Evolutionary conservation across 2,797 vertebrate genomes (phyloP), one percentile per base, ranked within the genome.

Genomic region (Neosilurus mollespiculum): DNA sequence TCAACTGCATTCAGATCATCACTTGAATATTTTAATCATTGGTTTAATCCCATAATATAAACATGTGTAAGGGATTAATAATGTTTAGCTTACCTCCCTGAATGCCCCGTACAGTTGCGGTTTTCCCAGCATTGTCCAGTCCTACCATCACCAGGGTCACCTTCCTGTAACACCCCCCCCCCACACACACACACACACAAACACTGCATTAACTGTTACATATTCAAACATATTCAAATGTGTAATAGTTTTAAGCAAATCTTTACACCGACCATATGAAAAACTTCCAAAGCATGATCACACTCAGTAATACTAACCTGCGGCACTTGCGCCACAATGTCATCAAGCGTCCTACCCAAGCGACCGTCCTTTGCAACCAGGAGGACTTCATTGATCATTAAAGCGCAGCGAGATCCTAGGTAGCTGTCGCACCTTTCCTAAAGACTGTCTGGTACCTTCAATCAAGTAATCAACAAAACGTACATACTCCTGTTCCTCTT

Each of bases 81-180:
- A 61, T 9, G 43, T 59, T 58, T 22, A 16, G 1, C 59, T 77
- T 37, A 96, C 95, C 91, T 95, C 93, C 95, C 90, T 95, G 94
- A 82, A 98, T 95, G 76, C 94, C 95, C 89, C 93, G 90, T 53
- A 96, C 90, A 7, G 96, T 93, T 62, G 95, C 92, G 0, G 93
- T 96, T 92, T 97, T 97, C 9, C 96, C 96, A 1, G 96, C 95
- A 79, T 95, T 96, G 83, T 96, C 95, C 85, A 97, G 92, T 61
- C 96, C 96, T 37, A 96, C 91, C 91, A 96, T 95, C 37, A 97
- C 91, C 89, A 97, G 86, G 18, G 95, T 96, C 86, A 95, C 95
- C 87, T 95, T 96, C 88, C 96, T 98, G 89, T 87, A 86, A 76
- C 24, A 79, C 82, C 67, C 76, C 24, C 79, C 82, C 67, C 78